A percentile compares a stretch with the other conserved stretches of the same genome.
phyloP scores from a whole-genome alignment of 2,888 invertebrate species.

The Mellilla xanthometata region DNA sequence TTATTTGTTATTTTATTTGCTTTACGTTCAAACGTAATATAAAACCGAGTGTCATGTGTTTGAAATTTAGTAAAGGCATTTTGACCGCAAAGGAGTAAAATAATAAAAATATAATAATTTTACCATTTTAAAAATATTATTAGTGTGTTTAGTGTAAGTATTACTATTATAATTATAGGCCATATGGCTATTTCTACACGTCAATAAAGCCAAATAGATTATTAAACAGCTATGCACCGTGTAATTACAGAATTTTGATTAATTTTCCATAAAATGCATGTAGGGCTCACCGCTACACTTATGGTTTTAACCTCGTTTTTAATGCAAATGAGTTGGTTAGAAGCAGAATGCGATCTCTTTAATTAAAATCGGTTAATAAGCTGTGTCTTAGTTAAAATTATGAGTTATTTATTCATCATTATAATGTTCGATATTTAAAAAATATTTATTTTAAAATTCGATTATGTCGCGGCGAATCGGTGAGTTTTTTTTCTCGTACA shows the following conservation, averaged over 20 bases:
- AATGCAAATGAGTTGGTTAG: slow-evolving; percentile 24
- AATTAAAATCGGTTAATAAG: slow-evolving; percentile 23
- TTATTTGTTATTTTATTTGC: too few relatives aligned
- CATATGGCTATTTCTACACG: too few relatives aligned
- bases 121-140: too few relatives aligned
- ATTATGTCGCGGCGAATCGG: slow-evolving; percentile 31
- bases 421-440: background rate
- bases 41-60: too few relatives aligned
- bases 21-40: too few relatives aligned
- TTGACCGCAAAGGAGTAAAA: too few relatives aligned
- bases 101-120: too few relatives aligned
- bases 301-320: slow-evolving; percentile 20
- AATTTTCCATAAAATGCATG: slow-evolving; percentile 22
- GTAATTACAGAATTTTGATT: slow-evolving; percentile 16
- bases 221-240: background rate
- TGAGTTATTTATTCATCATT: slow-evolving; percentile 7
- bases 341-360: slow-evolving; percentile 13
- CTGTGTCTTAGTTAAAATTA: slow-evolving; percentile 10
- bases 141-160: too few relatives aligned
- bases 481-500: slow-evolving; percentile 43
- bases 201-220: too few relatives aligned
- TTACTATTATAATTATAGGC: too few relatives aligned
- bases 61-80: too few relatives aligned
- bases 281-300: slow-evolving; percentile 28
- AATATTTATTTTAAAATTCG: background rate